A percentile compares a stretch with the other conserved stretches of the same genome.
These are phyloP conservation scores for Piezodorus guildinii DNA, from an alignment of 1,140 invertebrate species.

Conservation along the genomic window DNA sequence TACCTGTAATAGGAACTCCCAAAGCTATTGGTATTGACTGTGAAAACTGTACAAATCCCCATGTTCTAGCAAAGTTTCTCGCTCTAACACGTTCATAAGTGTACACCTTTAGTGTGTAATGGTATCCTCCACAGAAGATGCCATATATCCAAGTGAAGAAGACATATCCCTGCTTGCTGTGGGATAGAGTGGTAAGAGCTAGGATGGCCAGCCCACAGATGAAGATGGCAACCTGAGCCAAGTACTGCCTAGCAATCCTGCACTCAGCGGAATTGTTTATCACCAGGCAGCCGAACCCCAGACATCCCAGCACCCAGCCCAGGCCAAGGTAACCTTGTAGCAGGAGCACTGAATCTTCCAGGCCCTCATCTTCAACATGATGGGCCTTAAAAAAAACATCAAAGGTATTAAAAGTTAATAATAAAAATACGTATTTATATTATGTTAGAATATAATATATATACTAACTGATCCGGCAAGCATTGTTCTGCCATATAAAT, in stretches of 20 bases:
- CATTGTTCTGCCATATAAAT: too few species aligned
- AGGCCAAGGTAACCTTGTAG: conserved; percentile 69
- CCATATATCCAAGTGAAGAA: conserved; percentile 76
- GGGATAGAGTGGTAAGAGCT: conserved; percentile 69
- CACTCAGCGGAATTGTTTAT: conserved; percentile 73
- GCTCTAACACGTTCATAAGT: conserved; percentile 74
- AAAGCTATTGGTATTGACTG: conserved; percentile 75
- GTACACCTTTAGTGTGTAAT: conserved; percentile 80
- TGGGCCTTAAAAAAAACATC: conserved; percentile 42
- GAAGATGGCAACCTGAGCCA: conserved; percentile 60
- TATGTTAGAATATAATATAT: too few species aligned
- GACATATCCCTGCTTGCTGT: conserved; percentile 60
- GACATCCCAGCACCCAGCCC: conserved; percentile 70
- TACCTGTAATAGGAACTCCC: conserved; percentile 74
- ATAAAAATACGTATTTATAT: too few species aligned
- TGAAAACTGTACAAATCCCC: conserved; percentile 81
- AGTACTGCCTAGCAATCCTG: conserved; percentile 71
- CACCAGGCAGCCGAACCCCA: conserved; percentile 67
- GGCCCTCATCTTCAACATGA: conserved; percentile 59
- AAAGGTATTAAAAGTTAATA: not conserved
- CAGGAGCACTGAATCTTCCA: conserved; percentile 54
- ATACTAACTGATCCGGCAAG: too few species aligned
- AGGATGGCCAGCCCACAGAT: conserved; percentile 68
- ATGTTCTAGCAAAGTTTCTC: conserved; percentile 73
- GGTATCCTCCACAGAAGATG: conserved; percentile 70